These are phyloP conservation scores for Noctua pronuba DNA, from an alignment of 2,888 invertebrate species.

Conservation along the genomic window DNA sequence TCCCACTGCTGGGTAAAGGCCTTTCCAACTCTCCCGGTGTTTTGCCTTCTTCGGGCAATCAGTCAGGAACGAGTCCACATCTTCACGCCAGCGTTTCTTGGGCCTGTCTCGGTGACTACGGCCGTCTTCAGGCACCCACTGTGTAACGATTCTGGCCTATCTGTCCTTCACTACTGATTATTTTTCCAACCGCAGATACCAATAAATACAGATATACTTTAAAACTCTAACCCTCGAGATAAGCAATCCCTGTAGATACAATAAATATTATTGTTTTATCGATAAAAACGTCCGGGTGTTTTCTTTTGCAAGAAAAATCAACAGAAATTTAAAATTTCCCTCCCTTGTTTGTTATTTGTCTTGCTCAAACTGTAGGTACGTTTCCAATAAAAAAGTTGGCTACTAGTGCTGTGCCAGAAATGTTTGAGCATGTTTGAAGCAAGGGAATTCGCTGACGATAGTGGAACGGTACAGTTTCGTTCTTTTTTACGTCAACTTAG, in stretches of 20 bases:
- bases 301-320: slow-evolving; percentile 42
- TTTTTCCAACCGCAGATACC: not conserved
- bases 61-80: too few species aligned
- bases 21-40: too few species aligned
- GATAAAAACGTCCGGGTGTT: slow-evolving; percentile 32
- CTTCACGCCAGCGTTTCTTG: too few species aligned
- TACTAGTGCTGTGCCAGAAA: slow-evolving; percentile 26
- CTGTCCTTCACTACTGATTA: not conserved
- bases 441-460: slow-evolving; percentile 27
- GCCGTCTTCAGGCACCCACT: too few species aligned
- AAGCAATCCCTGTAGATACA: not conserved
- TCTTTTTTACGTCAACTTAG: slow-evolving; percentile 48
- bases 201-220: not conserved
- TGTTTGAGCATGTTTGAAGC: slow-evolving; percentile 33
- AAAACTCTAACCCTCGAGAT: not conserved
- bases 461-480: slow-evolving; percentile 23
- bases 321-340: slow-evolving; percentile 41
- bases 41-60: too few species aligned
- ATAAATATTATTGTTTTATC: slow-evolving; percentile 17
- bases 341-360: slow-evolving; percentile 58
- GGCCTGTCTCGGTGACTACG: too few species aligned
- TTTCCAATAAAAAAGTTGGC: slow-evolving; percentile 37
- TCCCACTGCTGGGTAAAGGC: too few species aligned
- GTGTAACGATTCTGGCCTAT: too few species aligned
- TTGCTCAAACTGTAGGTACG: slow-evolving; percentile 49